These are phyloP conservation scores for Nephila pilipes DNA, from an alignment of 1,140 invertebrate genomes.

Conservation along the genomic window DNA sequence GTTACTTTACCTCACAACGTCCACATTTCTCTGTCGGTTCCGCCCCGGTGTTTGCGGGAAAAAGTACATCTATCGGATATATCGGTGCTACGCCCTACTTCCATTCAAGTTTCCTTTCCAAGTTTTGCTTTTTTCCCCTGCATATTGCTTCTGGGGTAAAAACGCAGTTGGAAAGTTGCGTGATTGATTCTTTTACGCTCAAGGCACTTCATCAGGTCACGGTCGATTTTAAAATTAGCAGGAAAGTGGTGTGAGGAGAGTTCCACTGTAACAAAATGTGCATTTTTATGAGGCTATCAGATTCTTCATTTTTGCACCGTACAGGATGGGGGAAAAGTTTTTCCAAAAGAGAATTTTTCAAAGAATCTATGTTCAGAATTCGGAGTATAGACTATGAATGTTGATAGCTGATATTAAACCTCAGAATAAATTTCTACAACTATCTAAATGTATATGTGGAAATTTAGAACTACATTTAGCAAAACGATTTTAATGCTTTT, in stretches of 20 bases:
- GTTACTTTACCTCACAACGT: constrained; percentile 61
- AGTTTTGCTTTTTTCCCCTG: constrained; percentile 37
- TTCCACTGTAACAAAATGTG: not conserved
- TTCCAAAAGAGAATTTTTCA: too few species aligned
- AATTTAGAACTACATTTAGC: too few species aligned
- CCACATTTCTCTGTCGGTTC: constrained; percentile 58
- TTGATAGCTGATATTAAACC: too few species aligned
- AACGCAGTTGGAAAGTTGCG: constrained; percentile 53
- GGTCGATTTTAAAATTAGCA: constrained; percentile 29
- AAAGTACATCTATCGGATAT: constrained; percentile 45
- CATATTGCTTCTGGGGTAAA: constrained; percentile 3
- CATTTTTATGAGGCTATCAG: not conserved
- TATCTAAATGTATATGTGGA: too few species aligned
- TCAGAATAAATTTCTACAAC: too few species aligned
- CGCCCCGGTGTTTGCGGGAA: constrained; percentile 44
- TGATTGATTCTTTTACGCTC: constrained; percentile 60
- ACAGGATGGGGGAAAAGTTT: too few species aligned
- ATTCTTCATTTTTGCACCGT: not conserved
- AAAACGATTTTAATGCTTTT: too few species aligned
- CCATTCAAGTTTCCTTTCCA: constrained; percentile 60
- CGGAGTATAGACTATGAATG: too few species aligned
- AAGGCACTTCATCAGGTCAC: constrained; percentile 35
- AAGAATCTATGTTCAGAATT: too few species aligned
- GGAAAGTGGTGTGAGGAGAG: not conserved
- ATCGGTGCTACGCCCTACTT: constrained; percentile 62